Conservation (phyloP, 2,113 vertebrate genomes). For the Megalops atlanticus region DNA sequence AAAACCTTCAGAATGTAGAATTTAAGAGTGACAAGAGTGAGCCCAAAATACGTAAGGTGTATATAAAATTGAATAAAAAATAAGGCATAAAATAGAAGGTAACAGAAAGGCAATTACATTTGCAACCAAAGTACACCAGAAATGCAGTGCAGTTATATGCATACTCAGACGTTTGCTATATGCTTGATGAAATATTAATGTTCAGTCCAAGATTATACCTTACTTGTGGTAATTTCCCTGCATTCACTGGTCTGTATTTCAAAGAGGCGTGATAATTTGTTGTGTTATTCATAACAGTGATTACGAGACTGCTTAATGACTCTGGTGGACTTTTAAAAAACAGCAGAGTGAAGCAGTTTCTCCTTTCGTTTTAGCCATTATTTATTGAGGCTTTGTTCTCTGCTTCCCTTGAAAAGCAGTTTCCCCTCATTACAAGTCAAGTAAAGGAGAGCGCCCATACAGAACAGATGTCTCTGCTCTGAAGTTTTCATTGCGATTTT, state of each 20-base stretch:
- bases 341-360: not conserved
- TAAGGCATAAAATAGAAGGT: no score
- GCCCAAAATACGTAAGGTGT: not conserved
- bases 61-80: no score
- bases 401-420: not conserved
- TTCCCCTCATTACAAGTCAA: not conserved
- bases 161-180: not conserved
- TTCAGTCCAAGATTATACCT: not conserved
- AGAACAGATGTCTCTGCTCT: not conserved
- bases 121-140: not conserved
- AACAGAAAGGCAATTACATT: not conserved
- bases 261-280: not conserved
- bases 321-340: not conserved
- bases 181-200: not conserved
- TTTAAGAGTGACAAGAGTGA: not conserved
- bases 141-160: not conserved
- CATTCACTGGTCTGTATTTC: slow-evolving; percentile 3
- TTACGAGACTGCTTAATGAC: not conserved
- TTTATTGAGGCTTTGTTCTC: not conserved
- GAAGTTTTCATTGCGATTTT: not conserved
- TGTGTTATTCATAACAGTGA: not conserved
- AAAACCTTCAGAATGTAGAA: not conserved
- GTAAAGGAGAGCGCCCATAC: not conserved
- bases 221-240: not conserved
- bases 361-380: not conserved